Percentiles rank a stretch among this genome's conserved stretches.
phyloP scores from a whole-genome alignment of 2,113 vertebrate genomes.

The Esox niger region DNA sequence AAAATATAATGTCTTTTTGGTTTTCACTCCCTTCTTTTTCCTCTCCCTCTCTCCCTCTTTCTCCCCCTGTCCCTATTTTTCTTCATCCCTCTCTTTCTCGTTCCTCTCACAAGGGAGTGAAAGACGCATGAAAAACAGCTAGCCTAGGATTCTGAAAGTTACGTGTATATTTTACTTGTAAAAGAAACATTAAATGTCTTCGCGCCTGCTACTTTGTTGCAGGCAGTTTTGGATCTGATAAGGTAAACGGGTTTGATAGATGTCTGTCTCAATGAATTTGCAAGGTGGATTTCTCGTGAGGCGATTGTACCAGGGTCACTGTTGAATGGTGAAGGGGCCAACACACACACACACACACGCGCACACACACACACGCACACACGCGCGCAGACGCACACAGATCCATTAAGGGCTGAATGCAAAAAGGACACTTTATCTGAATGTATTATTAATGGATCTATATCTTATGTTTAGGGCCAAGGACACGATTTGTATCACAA shows the following conservation, averaged over 20 bases:
- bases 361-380: too few species aligned
- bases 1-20: conserved; percentile 86
- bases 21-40: conserved; percentile 35
- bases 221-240: conserved; percentile 41
- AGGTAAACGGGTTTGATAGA: conserved; percentile 69
- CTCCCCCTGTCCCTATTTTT: conserved; percentile 46
- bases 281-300: conserved; percentile 53
- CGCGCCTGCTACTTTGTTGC: conserved; percentile 51
- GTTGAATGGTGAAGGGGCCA: conserved; percentile 32
- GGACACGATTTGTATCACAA: conserved; percentile 80
- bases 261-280: conserved; percentile 61
- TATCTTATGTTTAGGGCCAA: conserved; percentile 79
- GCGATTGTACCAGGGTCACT: conserved; percentile 75
- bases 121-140: conserved; percentile 38
- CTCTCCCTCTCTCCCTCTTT: conserved; percentile 25
- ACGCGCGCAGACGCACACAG: conserved; percentile 7
- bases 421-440: conserved; percentile 75
- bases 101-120: conserved; percentile 56
- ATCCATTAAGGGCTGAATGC: conserved; percentile 72
- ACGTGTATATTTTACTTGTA: conserved; percentile 51
- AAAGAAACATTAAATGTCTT: conserved; percentile 42
- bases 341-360: too few species aligned
- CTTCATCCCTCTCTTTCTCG: conserved; percentile 25
- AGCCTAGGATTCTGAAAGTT: conserved; percentile 56
- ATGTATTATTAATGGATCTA: conserved; percentile 79